Evolutionary conservation across 2,113 vertebrate genomes (phyloP).

Genomic region (Lonchura striata): DNA sequence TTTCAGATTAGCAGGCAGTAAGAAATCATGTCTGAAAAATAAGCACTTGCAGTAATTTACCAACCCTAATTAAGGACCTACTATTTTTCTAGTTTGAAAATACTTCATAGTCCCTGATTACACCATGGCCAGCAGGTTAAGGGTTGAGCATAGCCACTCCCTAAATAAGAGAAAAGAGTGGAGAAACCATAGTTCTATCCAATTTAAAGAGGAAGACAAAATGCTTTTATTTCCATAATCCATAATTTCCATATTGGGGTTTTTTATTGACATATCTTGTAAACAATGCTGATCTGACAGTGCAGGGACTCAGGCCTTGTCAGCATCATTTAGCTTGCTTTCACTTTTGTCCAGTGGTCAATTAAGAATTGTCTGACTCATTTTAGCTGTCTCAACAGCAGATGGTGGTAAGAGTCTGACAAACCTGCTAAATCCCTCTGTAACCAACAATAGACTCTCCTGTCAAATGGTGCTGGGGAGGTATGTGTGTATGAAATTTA

Average conservation of each 20-base stretch:
- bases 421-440: not conserved
- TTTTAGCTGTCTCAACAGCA: not conserved
- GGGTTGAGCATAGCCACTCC: not conserved
- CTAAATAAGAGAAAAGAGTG: not conserved
- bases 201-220: not conserved
- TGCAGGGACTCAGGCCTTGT: not conserved
- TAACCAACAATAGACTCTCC: fast-evolving
- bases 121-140: not conserved
- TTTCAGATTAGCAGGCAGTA: not conserved
- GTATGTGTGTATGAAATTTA: fast-evolving
- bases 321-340: not conserved
- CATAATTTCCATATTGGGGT: not conserved
- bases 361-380: not conserved
- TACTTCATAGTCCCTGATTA: not conserved
- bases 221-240: not conserved
- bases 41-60: not conserved
- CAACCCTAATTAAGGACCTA: not conserved
- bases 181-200: not conserved
- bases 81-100: not conserved
- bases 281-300: not conserved
- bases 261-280: not conserved
- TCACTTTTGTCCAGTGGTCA: not conserved
- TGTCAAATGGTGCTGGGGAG: not conserved
- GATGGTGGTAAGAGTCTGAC: not conserved
- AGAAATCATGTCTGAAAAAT: not conserved